Conservation (phyloP, 2,113 vertebrate genomes). For the Sorex fumeus region DNA sequence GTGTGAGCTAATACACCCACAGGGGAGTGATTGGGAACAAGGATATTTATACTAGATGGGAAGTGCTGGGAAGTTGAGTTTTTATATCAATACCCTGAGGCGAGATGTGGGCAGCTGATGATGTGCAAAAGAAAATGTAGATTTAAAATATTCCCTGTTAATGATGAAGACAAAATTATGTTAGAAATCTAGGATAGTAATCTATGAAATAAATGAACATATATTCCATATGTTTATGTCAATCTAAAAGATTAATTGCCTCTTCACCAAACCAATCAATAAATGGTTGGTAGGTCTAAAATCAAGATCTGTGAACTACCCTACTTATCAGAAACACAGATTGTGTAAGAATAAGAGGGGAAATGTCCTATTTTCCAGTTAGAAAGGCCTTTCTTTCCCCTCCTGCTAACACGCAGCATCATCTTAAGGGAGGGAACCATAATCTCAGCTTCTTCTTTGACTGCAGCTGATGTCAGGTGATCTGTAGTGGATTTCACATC, state of each 20-base stretch:
- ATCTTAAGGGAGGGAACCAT: background rate
- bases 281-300: slow-evolving; percentile 1
- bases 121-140: slow-evolving; percentile 67
- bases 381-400: background rate
- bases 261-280: background rate
- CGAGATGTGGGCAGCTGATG: slow-evolving; percentile 70
- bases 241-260: background rate
- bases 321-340: background rate
- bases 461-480: background rate
- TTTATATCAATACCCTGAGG: slow-evolving; percentile 74
- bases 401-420: background rate
- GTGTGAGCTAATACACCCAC: slow-evolving; percentile 78
- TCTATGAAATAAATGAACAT: background rate
- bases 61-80: slow-evolving; percentile 63
- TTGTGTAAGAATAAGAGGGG: background rate
- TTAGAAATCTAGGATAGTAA: slow-evolving; percentile 42
- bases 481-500: background rate
- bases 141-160: slow-evolving; percentile 57
- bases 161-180: slow-evolving; percentile 52
- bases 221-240: background rate
- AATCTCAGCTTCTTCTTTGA: background rate
- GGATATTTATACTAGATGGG: slow-evolving; percentile 77
- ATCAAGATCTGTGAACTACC: background rate
- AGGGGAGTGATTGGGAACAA: slow-evolving; percentile 69
- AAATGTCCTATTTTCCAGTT: background rate